Conservation (phyloP, 2,888 invertebrate genomes). For the Phaedon cochleariae region DNA sequence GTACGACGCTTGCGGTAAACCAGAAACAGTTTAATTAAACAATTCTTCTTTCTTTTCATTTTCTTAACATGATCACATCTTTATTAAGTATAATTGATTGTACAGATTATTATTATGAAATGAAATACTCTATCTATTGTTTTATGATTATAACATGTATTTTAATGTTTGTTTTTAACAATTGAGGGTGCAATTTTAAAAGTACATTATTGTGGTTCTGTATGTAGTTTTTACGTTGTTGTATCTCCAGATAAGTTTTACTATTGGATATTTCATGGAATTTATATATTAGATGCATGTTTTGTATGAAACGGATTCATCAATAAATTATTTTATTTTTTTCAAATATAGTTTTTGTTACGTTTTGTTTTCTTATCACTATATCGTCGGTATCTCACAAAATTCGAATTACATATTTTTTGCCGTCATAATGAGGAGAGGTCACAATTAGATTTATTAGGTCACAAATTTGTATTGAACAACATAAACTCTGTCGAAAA, state of each 20-base stretch:
- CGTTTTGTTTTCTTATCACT: conserved; percentile 27
- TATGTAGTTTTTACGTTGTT: conserved; percentile 24
- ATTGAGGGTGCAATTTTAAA: background rate
- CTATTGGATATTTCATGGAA: conserved; percentile 31
- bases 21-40: background rate
- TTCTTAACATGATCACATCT: background rate
- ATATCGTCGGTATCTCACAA: background rate
- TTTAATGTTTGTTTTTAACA: background rate
- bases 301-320: conserved; percentile 41
- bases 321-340: conserved; percentile 53
- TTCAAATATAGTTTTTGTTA: conserved; percentile 47
- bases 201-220: background rate
- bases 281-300: conserved; percentile 40
- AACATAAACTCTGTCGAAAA: too few species aligned
- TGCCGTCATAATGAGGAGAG: too few species aligned
- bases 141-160: background rate
- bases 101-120: background rate
- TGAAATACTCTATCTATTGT: background rate
- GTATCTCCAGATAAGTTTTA: conserved; percentile 33
- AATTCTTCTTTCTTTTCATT: background rate
- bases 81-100: background rate
- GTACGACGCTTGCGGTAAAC: too few species aligned
- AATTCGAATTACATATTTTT: background rate
- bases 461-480: too few species aligned
- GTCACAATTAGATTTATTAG: too few species aligned